Base-by-base conservation (phyloP, 1,140 invertebrate species). In the Danaus melanippus region DNA sequence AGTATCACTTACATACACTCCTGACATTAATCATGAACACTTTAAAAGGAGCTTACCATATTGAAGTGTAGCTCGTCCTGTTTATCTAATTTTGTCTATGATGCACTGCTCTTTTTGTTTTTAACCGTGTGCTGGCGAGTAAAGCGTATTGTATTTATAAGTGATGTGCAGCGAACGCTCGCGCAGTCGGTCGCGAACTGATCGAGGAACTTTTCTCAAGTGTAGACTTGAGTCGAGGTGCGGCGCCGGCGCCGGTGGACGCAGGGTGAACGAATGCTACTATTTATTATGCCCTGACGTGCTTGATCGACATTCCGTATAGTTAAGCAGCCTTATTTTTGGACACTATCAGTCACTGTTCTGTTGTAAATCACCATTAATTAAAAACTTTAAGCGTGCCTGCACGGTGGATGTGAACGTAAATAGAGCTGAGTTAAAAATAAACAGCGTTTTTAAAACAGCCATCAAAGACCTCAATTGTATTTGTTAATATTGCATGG, bases 181-280 rank as follows among this genome's bases (percentile, higher is more conserved):
- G 64, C 74, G 71, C 74, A 57, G 76, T 67, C 69, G 59, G 66
- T 71, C 67, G 75, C 74, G 71, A 69, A 85, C 79, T 85, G 78
- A 77, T 66, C 76, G 76, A 71, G 80, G 81, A 82, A 82, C 74
- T 74, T 71, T 72, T 46, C 60, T 59, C 15, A 32, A 32, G 60
- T 43, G 46, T 44, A 53, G 44, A 51, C 42, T 32, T 7, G 21
- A 32, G 21, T n/a, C 12, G 41, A 61, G 64, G 50, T 61, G 69
- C 71, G 74, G 76, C 74, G 76, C 76, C 69, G 71, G 70, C 74
- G 79, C 72, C 68, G 62, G 50, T 57, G 49, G 52, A 53, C 58
- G 56, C 61, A 67, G 62, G 66, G 64, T 67, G 62, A 66, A 68
- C 68, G 66, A 67, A 72, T 72, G 74, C 71, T 62, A 62, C 64